Conservation (phyloP, 2,797 vertebrate genomes). For the Acanthurus leucopareius region DNA sequence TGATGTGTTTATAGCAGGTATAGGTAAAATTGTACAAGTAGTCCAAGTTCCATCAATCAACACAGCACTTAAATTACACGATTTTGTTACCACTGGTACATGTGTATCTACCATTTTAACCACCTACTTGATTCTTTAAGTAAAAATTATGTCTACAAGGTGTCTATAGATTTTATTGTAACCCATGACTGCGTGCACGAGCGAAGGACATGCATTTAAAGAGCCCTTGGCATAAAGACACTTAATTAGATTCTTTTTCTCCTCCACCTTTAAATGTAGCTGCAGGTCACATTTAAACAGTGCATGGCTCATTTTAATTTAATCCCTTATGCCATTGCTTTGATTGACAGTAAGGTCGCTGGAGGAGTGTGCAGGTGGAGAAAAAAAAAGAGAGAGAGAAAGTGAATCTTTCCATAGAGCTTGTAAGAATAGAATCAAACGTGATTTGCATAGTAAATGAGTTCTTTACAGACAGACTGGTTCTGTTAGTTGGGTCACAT, state of each 20-base stretch:
- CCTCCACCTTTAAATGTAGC: slow-evolving; percentile 51
- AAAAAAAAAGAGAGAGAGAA: slow-evolving; percentile 15
- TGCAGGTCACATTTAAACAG: slow-evolving; percentile 58
- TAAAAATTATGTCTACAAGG: slow-evolving; percentile 29
- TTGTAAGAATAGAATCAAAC: slow-evolving; percentile 11
- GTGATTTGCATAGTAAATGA: slow-evolving; percentile 42
- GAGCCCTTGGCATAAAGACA: slow-evolving; percentile 46
- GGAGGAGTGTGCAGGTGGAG: slow-evolving; percentile 36
- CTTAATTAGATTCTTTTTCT: slow-evolving; percentile 56
- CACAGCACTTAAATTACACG: too few species aligned
- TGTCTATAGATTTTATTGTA: slow-evolving; percentile 26
- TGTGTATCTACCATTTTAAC: not conserved
- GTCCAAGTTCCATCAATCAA: too few species aligned
- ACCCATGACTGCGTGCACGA: slow-evolving; percentile 15
- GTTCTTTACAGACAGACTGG: not conserved
- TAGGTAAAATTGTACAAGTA: too few species aligned
- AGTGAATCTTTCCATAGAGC: slow-evolving; percentile 1
- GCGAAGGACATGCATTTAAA: slow-evolving; percentile 37
- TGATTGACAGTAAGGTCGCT: slow-evolving; percentile 66
- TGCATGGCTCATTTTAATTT: slow-evolving; percentile 52
- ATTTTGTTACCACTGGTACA: too few species aligned
- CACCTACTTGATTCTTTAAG: slow-evolving; percentile 23
- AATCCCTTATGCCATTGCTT: slow-evolving; percentile 49
- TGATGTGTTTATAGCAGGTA: too few species aligned
- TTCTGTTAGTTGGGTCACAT: not conserved